phyloP scores from a whole-genome alignment of 2,888 invertebrate species.

The Acronicta aceris region DNA sequence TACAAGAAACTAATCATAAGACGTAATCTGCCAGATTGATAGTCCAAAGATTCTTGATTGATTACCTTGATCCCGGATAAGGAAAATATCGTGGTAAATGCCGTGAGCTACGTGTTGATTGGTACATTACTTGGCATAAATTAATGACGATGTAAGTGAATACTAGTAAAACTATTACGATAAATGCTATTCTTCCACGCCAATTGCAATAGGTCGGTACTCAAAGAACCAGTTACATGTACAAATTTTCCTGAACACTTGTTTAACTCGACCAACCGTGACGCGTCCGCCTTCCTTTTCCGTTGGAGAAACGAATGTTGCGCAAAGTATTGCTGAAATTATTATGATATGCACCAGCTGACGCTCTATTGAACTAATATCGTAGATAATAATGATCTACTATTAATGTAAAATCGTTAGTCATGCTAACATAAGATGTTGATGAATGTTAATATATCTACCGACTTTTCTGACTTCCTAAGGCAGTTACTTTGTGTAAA shows the following conservation, averaged over 20 bases:
- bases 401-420: no score
- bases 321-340: conserved; percentile 72
- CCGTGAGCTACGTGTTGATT: conserved; percentile 7
- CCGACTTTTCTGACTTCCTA: no score
- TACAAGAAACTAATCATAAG: no score
- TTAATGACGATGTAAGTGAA: conserved; percentile 8
- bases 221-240: conserved; percentile 49
- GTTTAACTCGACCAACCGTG: conserved; percentile 71
- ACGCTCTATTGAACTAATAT: conserved; percentile 20
- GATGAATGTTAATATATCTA: no score
- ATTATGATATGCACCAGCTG: conserved; percentile 51
- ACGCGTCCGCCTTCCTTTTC: conserved; percentile 83
- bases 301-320: conserved; percentile 83
- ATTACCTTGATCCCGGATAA: conserved; percentile 28
- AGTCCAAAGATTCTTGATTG: conserved; percentile 1
- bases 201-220: conserved; percentile 39
- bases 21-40: no score
- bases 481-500: no score
- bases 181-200: conserved; percentile 37
- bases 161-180: conserved; percentile 26
- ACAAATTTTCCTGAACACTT: conserved; percentile 68
- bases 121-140: conserved; percentile 15
- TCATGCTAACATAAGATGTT: no score
- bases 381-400: conserved; percentile 10
- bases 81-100: conserved; percentile 23